Conservation (phyloP, 2,113 vertebrate genomes). For the Hemiprocne comata region DNA sequence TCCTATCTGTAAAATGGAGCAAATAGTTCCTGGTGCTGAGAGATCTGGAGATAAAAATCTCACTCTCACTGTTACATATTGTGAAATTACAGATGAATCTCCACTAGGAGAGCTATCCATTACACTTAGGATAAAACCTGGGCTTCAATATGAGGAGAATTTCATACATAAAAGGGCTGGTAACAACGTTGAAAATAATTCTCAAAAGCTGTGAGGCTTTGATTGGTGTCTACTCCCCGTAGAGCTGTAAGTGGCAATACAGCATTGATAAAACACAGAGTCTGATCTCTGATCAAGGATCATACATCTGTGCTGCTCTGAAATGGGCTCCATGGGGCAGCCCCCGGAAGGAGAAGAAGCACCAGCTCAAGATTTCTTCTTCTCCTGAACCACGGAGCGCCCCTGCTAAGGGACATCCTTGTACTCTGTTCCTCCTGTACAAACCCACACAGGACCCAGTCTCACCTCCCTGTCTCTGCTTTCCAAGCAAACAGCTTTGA, state of each 20-base stretch:
- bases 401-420: background rate
- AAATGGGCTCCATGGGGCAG: background rate
- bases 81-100: background rate
- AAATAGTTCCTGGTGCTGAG: background rate
- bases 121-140: background rate
- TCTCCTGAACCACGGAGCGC: background rate
- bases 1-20: background rate
- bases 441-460: background rate
- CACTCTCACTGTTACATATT: background rate
- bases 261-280: background rate
- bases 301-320: rapidly evolving
- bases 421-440: background rate
- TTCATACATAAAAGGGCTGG: background rate
- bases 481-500: background rate
- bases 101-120: background rate
- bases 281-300: background rate
- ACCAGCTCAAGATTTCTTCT: background rate
- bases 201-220: background rate
- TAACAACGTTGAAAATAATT: background rate
- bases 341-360: background rate
- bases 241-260: background rate
- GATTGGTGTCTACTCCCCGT: background rate
- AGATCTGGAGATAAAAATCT: background rate
- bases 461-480: background rate
- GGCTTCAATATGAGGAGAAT: background rate